Evolutionary conservation across 2,113 vertebrate genomes (phyloP).

Genomic region (Pelecanus crispus): DNA sequence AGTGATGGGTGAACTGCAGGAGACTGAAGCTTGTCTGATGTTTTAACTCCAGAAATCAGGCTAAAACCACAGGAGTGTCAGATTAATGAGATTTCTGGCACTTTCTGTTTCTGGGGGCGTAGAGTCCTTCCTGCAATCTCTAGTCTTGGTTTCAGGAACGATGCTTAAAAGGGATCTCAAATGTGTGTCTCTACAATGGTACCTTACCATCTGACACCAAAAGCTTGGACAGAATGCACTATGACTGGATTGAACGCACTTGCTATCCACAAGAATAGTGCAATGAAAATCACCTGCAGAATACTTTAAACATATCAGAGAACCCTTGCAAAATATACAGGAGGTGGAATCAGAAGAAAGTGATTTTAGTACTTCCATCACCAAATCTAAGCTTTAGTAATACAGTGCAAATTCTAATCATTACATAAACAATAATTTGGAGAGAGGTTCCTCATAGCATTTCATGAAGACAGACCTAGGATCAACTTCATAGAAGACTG

Average conservation of each 20-base stretch:
- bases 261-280: neutral
- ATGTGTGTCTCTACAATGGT: accelerated
- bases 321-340: neutral
- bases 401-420: neutral
- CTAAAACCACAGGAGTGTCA: neutral
- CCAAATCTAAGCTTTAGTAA: neutral
- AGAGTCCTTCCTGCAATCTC: neutral
- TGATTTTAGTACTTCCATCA: neutral
- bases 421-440: no score
- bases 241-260: neutral
- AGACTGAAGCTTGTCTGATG: neutral
- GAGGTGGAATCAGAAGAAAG: neutral
- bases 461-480: neutral
- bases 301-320: neutral
- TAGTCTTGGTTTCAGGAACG: neutral
- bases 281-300: neutral
- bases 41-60: neutral
- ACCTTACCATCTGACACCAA: no score
- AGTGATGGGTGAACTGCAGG: neutral
- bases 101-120: neutral
- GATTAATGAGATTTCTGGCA: neutral
- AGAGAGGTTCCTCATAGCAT: neutral
- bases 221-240: neutral
- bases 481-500: neutral
- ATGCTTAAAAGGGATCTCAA: neutral